Conservation (phyloP, 53 echinoderm and acorn worm genomes). For the Antedon mediterranea region DNA sequence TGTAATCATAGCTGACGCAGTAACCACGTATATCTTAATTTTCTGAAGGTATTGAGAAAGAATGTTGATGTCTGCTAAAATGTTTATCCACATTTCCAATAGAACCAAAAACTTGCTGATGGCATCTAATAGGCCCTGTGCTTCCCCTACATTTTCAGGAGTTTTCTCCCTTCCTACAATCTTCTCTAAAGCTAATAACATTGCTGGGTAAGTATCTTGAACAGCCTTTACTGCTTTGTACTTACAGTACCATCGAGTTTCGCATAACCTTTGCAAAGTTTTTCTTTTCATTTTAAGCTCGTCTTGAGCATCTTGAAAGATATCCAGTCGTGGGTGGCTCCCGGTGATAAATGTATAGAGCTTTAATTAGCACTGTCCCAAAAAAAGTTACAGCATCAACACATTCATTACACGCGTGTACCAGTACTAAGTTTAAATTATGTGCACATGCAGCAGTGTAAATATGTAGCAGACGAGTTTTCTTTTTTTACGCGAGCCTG, state of each 20-base stretch:
- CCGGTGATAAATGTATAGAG: conserved; percentile 2
- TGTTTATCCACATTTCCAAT: too few relatives aligned
- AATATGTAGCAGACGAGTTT: neutral
- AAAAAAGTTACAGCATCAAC: conserved; percentile 9
- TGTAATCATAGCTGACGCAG: too few relatives aligned
- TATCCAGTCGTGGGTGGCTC: conserved; percentile 5
- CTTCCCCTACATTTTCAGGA: too few relatives aligned
- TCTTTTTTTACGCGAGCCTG: too few relatives aligned
- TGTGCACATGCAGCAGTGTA: conserved; percentile 5
- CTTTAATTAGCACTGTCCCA: conserved; percentile 7
- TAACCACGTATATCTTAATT: too few relatives aligned
- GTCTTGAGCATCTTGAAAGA: conserved; percentile 8
- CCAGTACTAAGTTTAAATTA: conserved; percentile 8
- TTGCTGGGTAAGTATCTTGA: conserved; percentile 5
- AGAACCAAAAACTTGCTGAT: too few relatives aligned
- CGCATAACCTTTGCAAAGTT: neutral
- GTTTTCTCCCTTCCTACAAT: too few relatives aligned
- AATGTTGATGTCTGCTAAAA: too few relatives aligned
- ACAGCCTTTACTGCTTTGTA: conserved; percentile 3
- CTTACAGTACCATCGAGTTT: conserved; percentile 10
- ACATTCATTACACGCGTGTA: conserved; percentile 8
- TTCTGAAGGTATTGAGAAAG: too few relatives aligned
- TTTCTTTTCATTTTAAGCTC: neutral
- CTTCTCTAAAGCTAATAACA: neutral
- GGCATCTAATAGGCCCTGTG: too few relatives aligned